Evolutionary conservation across 1,140 invertebrate species (phyloP).

Genomic region (Drosophila biarmipes): DNA sequence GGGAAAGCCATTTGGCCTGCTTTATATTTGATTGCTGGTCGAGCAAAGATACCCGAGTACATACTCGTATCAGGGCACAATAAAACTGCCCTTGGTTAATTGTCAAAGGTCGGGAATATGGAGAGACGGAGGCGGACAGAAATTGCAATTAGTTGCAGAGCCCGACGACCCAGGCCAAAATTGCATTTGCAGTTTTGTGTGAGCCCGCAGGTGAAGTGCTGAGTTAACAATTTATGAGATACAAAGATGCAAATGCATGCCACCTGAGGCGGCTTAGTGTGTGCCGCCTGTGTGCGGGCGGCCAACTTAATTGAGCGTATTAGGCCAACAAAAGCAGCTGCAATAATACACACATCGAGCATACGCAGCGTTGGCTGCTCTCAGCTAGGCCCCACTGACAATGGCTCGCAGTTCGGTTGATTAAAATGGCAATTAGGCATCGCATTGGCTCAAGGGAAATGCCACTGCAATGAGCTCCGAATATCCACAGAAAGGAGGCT

Average conservation of each 20-base stretch:
- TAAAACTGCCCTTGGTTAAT: conserved; percentile 63
- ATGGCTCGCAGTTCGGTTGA: conserved; percentile 17
- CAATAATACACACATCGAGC: conserved; percentile 66
- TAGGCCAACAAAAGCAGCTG: conserved; percentile 75
- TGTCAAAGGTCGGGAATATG: conserved; percentile 26
- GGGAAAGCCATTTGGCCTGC: conserved; percentile 52
- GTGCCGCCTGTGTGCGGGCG: conserved; percentile 12
- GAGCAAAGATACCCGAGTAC: conserved; percentile 15
- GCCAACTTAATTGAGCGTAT: conserved; percentile 73
- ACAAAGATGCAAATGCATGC: conserved; percentile 49
- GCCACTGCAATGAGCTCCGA: conserved; percentile 14
- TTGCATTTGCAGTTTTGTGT: conserved; percentile 37
- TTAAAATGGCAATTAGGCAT: conserved; percentile 47
- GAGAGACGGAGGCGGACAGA: conserved; percentile 8
- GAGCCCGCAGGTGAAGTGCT: conserved; percentile 58
- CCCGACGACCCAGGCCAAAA: conserved; percentile 23
- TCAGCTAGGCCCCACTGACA: conserved; percentile 27
- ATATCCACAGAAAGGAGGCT: conserved; percentile 7
- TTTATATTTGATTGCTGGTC: conserved; percentile 45
- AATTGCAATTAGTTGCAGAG: conserved; percentile 76
- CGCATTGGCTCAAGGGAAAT: conserved; percentile 16
- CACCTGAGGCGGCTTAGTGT: conserved; percentile 28
- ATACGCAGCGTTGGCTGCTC: conserved; percentile 48
- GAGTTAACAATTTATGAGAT: conserved; percentile 61
- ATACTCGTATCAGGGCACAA: conserved; percentile 19